These are phyloP conservation scores for Alligator sinensis DNA, from an alignment of 2,113 vertebrate species.

Conservation along the genomic window DNA sequence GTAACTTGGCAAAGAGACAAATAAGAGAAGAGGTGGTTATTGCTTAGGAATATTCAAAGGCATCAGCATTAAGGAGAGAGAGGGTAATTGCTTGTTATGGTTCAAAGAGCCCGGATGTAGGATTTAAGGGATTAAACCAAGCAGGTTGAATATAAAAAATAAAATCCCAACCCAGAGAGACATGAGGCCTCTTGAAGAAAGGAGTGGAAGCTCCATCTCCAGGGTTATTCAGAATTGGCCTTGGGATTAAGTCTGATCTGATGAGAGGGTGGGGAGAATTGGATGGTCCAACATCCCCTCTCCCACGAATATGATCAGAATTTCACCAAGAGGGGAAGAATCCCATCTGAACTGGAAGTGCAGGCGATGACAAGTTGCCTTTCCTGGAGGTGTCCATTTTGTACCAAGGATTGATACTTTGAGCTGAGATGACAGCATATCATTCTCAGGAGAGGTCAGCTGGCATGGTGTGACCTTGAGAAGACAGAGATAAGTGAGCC, in stretches of 20 bases:
- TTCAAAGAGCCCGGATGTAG: background rate
- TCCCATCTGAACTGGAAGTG: background rate
- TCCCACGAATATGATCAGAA: background rate
- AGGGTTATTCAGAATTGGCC: background rate
- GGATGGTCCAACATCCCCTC: background rate
- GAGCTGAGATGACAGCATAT: background rate
- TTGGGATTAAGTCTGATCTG: background rate
- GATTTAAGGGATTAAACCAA: background rate
- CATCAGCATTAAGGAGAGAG: background rate
- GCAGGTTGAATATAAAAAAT: constrained; percentile 7
- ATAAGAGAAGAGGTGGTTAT: background rate
- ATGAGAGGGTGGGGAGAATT: background rate
- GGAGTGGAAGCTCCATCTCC: background rate
- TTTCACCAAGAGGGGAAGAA: background rate
- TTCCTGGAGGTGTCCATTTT: background rate
- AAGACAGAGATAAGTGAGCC: background rate
- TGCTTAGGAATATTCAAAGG: constrained; percentile 29
- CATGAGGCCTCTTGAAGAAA: background rate
- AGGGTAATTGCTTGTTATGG: background rate
- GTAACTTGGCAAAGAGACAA: constrained; percentile 49
- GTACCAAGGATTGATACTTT: background rate
- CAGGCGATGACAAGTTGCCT: background rate
- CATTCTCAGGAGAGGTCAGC: background rate
- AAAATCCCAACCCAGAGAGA: background rate
- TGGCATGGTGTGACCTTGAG: background rate